These are phyloP conservation scores for Drosophila barbarae DNA, from an alignment of 2,888 invertebrate genomes.

Conservation along the genomic window DNA sequence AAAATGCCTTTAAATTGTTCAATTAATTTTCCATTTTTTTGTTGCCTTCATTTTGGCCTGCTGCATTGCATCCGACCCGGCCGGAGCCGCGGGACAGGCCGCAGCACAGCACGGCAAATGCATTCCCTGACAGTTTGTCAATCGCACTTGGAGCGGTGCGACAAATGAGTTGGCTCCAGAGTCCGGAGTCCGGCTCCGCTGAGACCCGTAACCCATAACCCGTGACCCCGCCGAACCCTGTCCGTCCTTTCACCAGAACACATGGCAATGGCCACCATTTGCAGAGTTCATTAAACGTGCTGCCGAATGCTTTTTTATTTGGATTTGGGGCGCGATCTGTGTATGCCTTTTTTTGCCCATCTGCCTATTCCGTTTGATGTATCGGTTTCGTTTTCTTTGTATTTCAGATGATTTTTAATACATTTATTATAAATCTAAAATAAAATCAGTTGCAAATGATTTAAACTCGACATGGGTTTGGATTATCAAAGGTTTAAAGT, in stretches of 20 bases:
- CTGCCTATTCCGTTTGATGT: not conserved
- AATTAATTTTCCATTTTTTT: slow-evolving; percentile 67
- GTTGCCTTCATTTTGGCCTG: slow-evolving; percentile 12
- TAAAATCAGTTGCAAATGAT: not conserved
- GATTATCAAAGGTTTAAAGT: not conserved
- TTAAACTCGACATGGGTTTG: no score
- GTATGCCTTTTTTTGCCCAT: not conserved
- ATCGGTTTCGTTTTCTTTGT: not conserved
- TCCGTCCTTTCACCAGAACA: slow-evolving; percentile 1
- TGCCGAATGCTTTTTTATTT: slow-evolving; percentile 23
- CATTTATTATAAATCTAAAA: not conserved
- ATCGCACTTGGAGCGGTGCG: slow-evolving; percentile 57
- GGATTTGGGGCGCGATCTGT: not conserved
- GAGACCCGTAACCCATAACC: slow-evolving; percentile 20
- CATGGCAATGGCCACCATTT: slow-evolving; percentile 35
- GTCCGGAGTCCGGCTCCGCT: slow-evolving; percentile 5
- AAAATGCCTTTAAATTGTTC: slow-evolving; percentile 69
- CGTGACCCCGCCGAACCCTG: slow-evolving; percentile 13
- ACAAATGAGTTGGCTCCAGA: slow-evolving; percentile 60
- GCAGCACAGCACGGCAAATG: slow-evolving; percentile 57
- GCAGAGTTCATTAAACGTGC: slow-evolving; percentile 59
- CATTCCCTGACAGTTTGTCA: slow-evolving; percentile 71
- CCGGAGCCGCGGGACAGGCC: slow-evolving; percentile 21
- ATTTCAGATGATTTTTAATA: not conserved
- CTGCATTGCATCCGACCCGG: slow-evolving; percentile 20